A percentile compares a stretch with the other conserved stretches of the same genome.
phyloP scores from a whole-genome alignment of 2,113 vertebrate species.

The Chaenocephalus aceratus region DNA sequence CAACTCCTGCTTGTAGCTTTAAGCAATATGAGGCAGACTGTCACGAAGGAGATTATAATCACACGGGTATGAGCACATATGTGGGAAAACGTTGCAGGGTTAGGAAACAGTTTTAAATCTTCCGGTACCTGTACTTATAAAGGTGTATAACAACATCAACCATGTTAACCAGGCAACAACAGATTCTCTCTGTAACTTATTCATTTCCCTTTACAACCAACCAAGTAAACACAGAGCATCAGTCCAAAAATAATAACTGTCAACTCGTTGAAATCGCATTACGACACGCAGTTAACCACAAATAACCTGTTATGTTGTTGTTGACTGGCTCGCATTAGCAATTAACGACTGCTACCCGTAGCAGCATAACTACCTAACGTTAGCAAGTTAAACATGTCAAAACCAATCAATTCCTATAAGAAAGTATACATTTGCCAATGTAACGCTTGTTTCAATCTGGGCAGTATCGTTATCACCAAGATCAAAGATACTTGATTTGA shows the following conservation, averaged over 20 bases:
- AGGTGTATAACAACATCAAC: constrained; percentile 5
- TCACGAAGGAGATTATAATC: constrained; percentile 9
- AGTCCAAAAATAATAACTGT: constrained; percentile 34
- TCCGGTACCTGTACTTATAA: not conserved
- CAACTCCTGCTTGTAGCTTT: not conserved
- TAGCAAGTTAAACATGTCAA: not conserved
- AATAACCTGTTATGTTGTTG: constrained; percentile 71
- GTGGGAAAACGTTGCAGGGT: constrained; percentile 1
- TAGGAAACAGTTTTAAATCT: not conserved
- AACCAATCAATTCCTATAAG: not conserved
- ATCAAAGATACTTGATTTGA: fast-evolving
- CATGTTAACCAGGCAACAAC: not conserved
- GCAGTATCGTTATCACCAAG: not conserved
- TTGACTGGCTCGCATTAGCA: constrained; percentile 57
- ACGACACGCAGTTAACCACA: constrained; percentile 68
- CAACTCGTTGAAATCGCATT: constrained; percentile 55
- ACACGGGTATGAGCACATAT: not conserved
- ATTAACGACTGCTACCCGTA: constrained; percentile 50
- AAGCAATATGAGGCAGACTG: not conserved
- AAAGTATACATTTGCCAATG: not conserved
- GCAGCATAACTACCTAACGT: constrained; percentile 34
- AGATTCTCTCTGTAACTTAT: not conserved
- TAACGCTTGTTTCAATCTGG: not conserved
- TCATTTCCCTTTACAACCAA: not conserved
- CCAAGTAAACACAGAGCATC: not conserved